Evolutionary conservation across 1,140 invertebrate genomes (phyloP), one percentile per base, ranked within the genome.

Genomic region (Monochamus saltuarius): DNA sequence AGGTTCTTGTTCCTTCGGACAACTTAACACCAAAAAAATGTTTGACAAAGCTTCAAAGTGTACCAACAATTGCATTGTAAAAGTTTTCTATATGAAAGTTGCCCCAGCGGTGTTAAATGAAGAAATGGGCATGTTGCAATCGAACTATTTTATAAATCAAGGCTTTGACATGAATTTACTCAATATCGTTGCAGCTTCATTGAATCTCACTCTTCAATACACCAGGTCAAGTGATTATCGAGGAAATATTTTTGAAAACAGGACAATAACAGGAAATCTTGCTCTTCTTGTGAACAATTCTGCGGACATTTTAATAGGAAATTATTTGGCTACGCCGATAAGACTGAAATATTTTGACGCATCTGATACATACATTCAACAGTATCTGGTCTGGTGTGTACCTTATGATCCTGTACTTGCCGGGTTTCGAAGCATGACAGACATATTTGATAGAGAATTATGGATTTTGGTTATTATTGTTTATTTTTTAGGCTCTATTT

Each of bases 21-120:
- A 29, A 29, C 6, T 29, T 8, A 36, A 43, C 22, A 17, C 9
- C 11, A 34, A 19, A 8, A 36, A 42, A 17, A 35, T n/a, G 9
- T 14, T 34, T n/a, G 45, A 34, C 34, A 34, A 45, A 10, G 22
- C 7, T 29, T n/a, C n/a, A n/a, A 34, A n/a, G 9, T 19, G 45
- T n/a, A 13, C 43, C 10, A 45, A 45, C 11, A 56, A 56, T 14
- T 56, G 53, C 19, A 56, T 39, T 10, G 13, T 56, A n/a, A 56
- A 34, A 11, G 39, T 34, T 14, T 4, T n/a, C 7, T 56, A 56
- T 34, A 56, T 40, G 0, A 29, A 34, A 29, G 43, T 39, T 22
- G 3, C 53, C 8, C 53, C 53, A 9, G 43, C 8, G 7, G 53
- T 56, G 10, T 43, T 34, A n/a, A 16, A n/a, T 16, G 22, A 43